A percentile compares a stretch with the other conserved stretches of the same genome.
phyloP scores from a whole-genome alignment of 2,888 invertebrate species.

The Agrochola lota region DNA sequence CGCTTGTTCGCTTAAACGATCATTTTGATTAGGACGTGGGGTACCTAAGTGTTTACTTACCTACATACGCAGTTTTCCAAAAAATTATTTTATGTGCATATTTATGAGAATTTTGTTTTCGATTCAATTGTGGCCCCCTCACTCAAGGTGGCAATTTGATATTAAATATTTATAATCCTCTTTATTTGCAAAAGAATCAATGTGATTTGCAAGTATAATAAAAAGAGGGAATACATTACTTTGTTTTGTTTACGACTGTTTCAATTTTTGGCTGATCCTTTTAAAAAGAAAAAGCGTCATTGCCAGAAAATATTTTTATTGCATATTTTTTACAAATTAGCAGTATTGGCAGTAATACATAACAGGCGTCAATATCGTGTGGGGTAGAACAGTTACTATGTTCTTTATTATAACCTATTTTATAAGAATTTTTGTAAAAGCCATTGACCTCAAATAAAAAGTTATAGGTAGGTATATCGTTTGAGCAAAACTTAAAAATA shows the following conservation, averaged over 20 bases:
- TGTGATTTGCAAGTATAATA: conserved; percentile 54
- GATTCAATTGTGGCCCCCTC: conserved; percentile 26
- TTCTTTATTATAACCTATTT: neutral
- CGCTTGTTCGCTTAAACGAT: too few relatives aligned
- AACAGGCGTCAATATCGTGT: neutral
- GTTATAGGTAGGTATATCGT: neutral
- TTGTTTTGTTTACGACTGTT: conserved; percentile 30
- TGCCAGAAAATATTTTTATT: neutral
- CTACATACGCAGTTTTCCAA: neutral
- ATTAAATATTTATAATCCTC: conserved; percentile 59
- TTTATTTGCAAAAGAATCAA: conserved; percentile 50
- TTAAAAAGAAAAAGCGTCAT: neutral
- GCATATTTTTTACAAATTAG: neutral
- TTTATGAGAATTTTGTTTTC: conserved; percentile 34
- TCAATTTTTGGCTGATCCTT: conserved; percentile 6
- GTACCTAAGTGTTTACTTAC: neutral
- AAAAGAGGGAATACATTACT: conserved; percentile 32
- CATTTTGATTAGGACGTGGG: neutral
- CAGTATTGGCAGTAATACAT: neutral
- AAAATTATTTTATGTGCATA: conserved; percentile 38
- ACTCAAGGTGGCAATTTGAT: conserved; percentile 47
- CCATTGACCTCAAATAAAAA: conserved; percentile 17
- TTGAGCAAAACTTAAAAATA: conserved; percentile 16
- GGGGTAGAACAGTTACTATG: neutral
- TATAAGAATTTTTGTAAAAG: neutral